A percentile compares a stretch with the other conserved stretches of the same genome.
Evolutionary conservation across 2,888 invertebrate species (phyloP).

Genomic region (Nymphalis polychloros): DNA sequence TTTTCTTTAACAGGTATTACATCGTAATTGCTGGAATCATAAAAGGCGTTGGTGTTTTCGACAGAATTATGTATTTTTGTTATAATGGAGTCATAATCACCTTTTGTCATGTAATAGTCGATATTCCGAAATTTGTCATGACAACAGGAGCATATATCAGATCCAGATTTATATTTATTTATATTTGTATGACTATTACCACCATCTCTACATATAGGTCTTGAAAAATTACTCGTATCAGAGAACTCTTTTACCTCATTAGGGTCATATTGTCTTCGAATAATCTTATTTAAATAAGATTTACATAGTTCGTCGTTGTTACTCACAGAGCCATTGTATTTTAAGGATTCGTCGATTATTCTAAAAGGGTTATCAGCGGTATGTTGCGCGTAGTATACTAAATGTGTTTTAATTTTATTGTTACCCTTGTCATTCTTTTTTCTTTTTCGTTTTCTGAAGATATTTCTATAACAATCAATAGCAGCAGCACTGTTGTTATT

Average conservation of each 20-base stretch:
- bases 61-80: constrained; percentile 34
- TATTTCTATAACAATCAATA: constrained; percentile 31
- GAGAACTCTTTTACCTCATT: constrained; percentile 47
- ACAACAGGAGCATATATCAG: constrained; percentile 65
- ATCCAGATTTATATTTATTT: constrained; percentile 47
- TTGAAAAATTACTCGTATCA: constrained; percentile 56
- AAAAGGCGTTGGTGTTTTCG: constrained; percentile 49
- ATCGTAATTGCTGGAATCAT: constrained; percentile 66
- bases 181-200: constrained; percentile 23
- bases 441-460: constrained; percentile 47
- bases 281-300: constrained; percentile 51
- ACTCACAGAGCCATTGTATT: constrained; percentile 2
- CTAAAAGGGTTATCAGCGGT: constrained; percentile 47
- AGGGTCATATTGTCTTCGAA: constrained; percentile 58
- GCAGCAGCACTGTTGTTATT: constrained; percentile 8
- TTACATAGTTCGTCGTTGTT: constrained; percentile 21
- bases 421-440: constrained; percentile 41
- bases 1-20: constrained; percentile 67
- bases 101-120: constrained; percentile 49
- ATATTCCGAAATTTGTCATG: constrained; percentile 59
- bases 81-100: constrained; percentile 30
- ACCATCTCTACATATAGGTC: constrained; percentile 61
- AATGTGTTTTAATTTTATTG: constrained; percentile 45
- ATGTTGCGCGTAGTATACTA: constrained; percentile 56
- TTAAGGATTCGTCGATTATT: constrained; percentile 13